phyloP scores from a whole-genome alignment of 2,888 invertebrate species.

The Sarcophaga subvicina region DNA sequence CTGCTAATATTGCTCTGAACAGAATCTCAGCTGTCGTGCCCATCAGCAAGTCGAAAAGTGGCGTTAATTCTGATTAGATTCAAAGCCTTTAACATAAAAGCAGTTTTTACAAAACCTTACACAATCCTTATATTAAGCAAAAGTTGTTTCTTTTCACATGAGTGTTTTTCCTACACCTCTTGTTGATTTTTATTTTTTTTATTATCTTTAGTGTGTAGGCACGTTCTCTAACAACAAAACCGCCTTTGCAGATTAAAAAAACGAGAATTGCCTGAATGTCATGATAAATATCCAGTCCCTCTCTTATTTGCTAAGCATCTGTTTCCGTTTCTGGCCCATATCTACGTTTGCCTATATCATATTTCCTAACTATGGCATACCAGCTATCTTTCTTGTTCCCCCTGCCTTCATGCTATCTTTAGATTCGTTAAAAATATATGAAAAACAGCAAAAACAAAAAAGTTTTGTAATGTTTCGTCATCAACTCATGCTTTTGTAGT shows the following conservation, averaged over 20 bases:
- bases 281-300: not conserved
- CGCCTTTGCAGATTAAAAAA: not conserved
- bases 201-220: not conserved
- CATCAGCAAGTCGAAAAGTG: too few species aligned
- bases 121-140: too few species aligned
- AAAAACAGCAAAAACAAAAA: conserved; percentile 13
- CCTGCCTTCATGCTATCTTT: conserved; percentile 17
- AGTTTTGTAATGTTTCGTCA: conserved; percentile 51
- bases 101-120: too few species aligned
- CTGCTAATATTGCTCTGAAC: too few species aligned
- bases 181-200: too few species aligned
- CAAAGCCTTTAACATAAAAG: too few species aligned
- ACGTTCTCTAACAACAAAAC: conserved; percentile 10
- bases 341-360: too few species aligned
- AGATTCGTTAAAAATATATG: conserved; percentile 50
- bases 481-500: conserved; percentile 29
- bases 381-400: not conserved
- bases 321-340: conserved; percentile 6
- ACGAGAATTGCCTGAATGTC: not conserved
- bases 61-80: too few species aligned
- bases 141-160: too few species aligned
- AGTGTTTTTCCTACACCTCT: too few species aligned
- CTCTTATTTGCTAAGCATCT: conserved; percentile 12
- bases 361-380: too few species aligned
- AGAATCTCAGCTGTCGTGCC: too few species aligned